Evolutionary conservation across 2,888 invertebrate genomes (phyloP).

Genomic region (Pollenia amentaria): DNA sequence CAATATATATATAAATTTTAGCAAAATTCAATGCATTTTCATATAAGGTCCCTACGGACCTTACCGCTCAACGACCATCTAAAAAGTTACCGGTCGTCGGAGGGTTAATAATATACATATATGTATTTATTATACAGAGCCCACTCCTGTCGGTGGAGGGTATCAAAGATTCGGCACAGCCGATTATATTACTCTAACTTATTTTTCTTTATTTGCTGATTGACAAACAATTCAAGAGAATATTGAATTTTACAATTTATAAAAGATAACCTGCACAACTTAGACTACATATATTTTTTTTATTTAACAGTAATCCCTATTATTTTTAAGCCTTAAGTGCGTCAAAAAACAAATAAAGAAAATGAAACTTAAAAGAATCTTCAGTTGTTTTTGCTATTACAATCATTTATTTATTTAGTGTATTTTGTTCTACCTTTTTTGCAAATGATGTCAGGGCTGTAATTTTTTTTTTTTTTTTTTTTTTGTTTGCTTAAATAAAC

Average conservation of each 20-base stretch:
- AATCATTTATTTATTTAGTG: constrained; percentile 53
- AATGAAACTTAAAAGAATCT: neutral
- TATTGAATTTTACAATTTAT: constrained; percentile 27
- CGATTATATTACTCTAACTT: no score
- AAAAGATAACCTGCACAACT: constrained; percentile 52
- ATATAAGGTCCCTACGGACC: no score
- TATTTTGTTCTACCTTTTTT: constrained; percentile 8
- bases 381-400: neutral
- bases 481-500: constrained; percentile 8
- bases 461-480: constrained; percentile 15
- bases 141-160: no score
- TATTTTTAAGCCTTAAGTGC: neutral
- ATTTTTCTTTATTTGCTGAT: neutral
- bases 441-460: constrained; percentile 52
- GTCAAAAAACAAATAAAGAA: neutral
- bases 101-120: no score
- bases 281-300: constrained; percentile 36
- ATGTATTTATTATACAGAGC: no score
- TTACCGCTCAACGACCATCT: no score
- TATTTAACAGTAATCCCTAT: neutral
- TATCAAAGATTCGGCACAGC: no score
- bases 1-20: no score
- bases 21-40: no score
- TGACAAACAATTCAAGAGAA: neutral
- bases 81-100: no score